Percentiles rank a stretch among this genome's conserved stretches.
Conservation (phyloP, 2,113 vertebrate species). For the Electrona antarctica region DNA sequence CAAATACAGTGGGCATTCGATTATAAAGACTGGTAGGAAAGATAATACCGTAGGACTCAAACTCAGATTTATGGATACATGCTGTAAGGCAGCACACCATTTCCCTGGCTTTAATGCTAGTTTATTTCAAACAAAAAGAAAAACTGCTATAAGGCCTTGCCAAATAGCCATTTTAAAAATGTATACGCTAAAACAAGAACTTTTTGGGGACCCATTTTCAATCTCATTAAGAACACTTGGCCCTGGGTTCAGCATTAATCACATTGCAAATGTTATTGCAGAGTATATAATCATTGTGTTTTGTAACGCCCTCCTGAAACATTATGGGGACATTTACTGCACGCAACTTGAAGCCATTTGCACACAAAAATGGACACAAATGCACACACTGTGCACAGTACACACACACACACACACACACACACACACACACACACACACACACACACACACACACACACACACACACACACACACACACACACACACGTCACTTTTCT, state of each 20-base stretch:
- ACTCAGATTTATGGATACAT: too few relatives aligned
- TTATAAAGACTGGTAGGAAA: background rate
- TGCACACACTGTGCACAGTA: background rate
- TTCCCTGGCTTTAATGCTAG: background rate
- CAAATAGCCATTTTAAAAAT: constrained; percentile 16
- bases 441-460: background rate
- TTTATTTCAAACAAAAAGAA: constrained; percentile 17
- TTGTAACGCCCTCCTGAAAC: constrained; percentile 31
- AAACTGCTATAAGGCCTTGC: background rate
- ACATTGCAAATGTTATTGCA: constrained; percentile 7
- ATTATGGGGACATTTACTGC: constrained; percentile 13
- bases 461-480: background rate
- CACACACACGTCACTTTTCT: background rate
- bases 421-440: background rate
- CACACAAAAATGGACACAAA: background rate
- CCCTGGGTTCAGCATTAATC: constrained; percentile 31
- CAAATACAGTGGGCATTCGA: constrained; percentile 6
- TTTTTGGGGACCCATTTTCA: constrained; percentile 14
- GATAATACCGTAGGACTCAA: background rate
- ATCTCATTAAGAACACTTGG: constrained; percentile 16
- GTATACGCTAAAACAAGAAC: constrained; percentile 9
- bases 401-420: background rate
- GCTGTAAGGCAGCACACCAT: background rate
- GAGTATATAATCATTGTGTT: constrained; percentile 23
- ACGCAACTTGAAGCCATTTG: constrained; percentile 24